A percentile compares a stretch with the other conserved stretches of the same genome.
phyloP scores from a whole-genome alignment of 2,113 vertebrate genomes.

The Lonchura striata region DNA sequence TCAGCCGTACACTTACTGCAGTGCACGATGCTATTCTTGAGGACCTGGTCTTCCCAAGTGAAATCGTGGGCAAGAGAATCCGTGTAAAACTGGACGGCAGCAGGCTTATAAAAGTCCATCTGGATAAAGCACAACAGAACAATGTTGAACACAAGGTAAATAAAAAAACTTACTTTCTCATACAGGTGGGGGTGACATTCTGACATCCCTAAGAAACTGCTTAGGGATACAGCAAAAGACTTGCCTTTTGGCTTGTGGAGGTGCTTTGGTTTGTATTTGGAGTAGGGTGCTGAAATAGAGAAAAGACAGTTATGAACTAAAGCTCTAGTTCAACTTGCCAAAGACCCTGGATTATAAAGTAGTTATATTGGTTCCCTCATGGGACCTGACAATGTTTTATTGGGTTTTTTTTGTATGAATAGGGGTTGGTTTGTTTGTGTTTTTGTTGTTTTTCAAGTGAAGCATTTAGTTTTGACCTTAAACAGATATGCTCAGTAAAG shows the following conservation, averaged over 20 bases:
- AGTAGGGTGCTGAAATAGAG: background rate
- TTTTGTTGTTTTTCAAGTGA: background rate
- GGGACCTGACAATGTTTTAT: background rate
- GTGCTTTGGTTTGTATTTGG: background rate
- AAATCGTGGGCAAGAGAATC: constrained; percentile 98
- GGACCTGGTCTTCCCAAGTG: constrained; percentile 97
- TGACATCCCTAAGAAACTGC: background rate
- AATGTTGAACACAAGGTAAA: constrained; percentile 98
- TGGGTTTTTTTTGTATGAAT: background rate
- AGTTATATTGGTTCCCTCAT: background rate
- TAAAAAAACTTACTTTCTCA: background rate
- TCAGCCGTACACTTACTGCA: constrained; percentile 91
- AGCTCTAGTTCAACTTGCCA: background rate
- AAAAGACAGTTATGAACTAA: background rate
- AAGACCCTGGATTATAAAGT: background rate
- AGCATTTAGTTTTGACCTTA: background rate
- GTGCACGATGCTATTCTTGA: constrained; percentile 97
- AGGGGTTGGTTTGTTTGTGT: background rate
- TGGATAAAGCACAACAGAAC: constrained; percentile 99
- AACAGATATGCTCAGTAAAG: background rate
- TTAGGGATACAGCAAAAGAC: background rate
- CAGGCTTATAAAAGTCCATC: constrained; percentile 96
- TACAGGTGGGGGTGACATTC: background rate
- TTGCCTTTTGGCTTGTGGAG: background rate
- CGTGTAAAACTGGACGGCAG: constrained; percentile 94